phyloP scores from a whole-genome alignment of 2,113 vertebrate genomes.

The Callipepla squamata region DNA sequence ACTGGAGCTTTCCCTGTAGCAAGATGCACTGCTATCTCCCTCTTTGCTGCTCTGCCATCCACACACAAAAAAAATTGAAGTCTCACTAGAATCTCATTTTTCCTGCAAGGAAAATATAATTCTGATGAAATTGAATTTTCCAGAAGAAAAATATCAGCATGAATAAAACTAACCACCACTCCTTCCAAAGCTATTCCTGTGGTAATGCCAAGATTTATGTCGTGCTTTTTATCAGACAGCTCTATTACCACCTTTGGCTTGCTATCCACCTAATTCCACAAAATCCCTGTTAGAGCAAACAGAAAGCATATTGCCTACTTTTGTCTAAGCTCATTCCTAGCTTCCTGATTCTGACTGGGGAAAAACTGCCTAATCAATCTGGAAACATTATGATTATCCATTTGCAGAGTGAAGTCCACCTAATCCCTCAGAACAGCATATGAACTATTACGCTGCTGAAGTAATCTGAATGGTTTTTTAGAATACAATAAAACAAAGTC shows the following conservation, averaged over 20 bases:
- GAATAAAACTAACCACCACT: not conserved
- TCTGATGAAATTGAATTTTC: not conserved
- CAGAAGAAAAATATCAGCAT: not conserved
- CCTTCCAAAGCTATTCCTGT: not conserved
- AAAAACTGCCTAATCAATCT: not conserved
- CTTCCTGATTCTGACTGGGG: not conserved
- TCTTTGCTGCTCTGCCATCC: not conserved
- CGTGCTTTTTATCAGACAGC: not conserved
- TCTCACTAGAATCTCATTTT: not conserved
- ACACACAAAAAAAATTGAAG: not conserved
- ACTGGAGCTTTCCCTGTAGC: not conserved
- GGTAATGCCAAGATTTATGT: not conserved
- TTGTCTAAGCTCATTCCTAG: not conserved
- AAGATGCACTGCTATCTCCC: not conserved
- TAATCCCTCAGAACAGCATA: not conserved
- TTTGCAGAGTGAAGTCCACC: not conserved
- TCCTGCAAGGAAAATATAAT: not conserved
- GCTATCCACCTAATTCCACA: not conserved
- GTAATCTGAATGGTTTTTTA: not conserved
- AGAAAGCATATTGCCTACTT: not conserved
- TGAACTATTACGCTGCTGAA: not conserved
- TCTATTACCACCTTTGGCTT: not conserved
- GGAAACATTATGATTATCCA: not conserved
- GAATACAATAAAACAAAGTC: not conserved
- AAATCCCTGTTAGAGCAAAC: not conserved